Conservation (phyloP, 1,140 invertebrate genomes). For the Bombus breviceps region DNA sequence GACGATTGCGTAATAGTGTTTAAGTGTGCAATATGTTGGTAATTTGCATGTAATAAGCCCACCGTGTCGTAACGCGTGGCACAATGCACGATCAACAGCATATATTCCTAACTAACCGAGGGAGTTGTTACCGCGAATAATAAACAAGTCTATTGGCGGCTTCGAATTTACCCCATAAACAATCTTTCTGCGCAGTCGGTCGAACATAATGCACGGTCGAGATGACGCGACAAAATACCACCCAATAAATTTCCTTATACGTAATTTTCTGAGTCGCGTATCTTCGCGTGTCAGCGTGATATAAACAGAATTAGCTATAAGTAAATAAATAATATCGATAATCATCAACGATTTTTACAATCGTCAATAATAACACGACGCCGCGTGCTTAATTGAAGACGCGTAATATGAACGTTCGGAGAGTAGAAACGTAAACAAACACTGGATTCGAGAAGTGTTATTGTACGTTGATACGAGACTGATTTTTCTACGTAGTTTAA, state of each 20-base stretch:
- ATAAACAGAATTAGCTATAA: constrained; percentile 8
- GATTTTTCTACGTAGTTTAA: not conserved
- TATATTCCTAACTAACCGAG: not conserved
- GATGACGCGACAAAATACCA: not conserved
- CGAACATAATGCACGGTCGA: not conserved
- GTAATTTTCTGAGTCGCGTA: not conserved
- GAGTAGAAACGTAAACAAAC: not conserved
- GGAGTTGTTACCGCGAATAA: constrained; percentile 6
- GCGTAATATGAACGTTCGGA: not conserved
- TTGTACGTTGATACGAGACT: not conserved
- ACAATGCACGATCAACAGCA: constrained; percentile 1
- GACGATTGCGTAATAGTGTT: not conserved
- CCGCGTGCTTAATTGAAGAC: constrained; percentile 3
- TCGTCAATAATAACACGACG: not conserved
- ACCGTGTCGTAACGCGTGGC: constrained; percentile 15
- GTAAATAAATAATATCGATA: constrained; percentile 29
- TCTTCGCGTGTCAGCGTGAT: not conserved
- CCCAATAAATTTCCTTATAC: constrained; percentile 4
- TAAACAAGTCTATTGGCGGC: not conserved
- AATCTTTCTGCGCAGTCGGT: not conserved
- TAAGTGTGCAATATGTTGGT: constrained; percentile 35
- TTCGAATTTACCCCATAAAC: constrained; percentile 4
- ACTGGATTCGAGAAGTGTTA: not conserved
- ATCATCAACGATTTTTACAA: constrained; percentile 1
- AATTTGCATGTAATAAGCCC: constrained; percentile 49